Evolutionary conservation across 2,797 vertebrate species (phyloP).

Genomic region (Pagetopsis macropterus): DNA sequence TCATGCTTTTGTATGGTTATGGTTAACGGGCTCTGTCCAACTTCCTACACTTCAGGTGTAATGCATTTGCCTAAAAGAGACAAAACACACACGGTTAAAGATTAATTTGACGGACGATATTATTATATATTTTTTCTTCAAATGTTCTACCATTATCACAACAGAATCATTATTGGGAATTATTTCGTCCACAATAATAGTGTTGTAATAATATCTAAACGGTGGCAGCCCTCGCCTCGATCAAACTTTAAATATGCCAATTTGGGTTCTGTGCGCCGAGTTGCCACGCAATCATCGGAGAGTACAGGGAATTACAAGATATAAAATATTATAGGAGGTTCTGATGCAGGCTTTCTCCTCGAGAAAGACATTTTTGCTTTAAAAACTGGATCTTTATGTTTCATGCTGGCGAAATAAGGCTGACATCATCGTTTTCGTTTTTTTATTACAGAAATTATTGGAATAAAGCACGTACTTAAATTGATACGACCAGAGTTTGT

Average conservation of each 20-base stretch:
- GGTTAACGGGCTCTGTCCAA: no score
- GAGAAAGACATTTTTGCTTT: neutral
- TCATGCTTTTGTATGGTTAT: no score
- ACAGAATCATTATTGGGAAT: no score
- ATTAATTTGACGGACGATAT: no score
- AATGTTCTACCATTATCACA: no score
- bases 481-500: constrained; percentile 27
- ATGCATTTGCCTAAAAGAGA: no score
- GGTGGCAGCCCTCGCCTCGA: neutral
- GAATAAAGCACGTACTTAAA: constrained; percentile 23
- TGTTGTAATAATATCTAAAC: no score
- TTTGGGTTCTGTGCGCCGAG: neutral
- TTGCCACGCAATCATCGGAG: neutral
- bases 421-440: constrained; percentile 32
- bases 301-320: neutral
- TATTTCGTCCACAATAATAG: no score
- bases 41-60: no score
- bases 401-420: constrained; percentile 36
- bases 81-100: no score
- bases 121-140: no score
- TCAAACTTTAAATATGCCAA: neutral
- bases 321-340: neutral
- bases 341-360: neutral
- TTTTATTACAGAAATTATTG: constrained; percentile 21
- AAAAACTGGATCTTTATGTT: constrained; percentile 5